These are phyloP conservation scores for Metaphire vulgaris DNA, from an alignment of 1,140 invertebrate species.

Conservation along the genomic window DNA sequence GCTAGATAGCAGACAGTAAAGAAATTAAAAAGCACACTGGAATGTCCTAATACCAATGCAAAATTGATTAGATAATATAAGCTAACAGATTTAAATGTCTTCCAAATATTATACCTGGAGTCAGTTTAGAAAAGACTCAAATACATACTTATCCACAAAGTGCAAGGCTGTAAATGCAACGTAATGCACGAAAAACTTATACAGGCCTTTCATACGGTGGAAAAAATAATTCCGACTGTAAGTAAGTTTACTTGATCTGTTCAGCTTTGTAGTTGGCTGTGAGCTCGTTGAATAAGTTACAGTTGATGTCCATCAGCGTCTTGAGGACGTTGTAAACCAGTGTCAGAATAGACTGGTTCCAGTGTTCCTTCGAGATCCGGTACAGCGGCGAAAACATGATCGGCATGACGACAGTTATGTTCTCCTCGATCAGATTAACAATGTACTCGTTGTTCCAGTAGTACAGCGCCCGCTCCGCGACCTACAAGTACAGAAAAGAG, in stretches of 20 bases:
- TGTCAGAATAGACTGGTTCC: conserved; percentile 99
- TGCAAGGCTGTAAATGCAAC: no score
- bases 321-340: conserved; percentile 98
- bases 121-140: no score
- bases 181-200: no score
- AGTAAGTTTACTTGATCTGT: neutral
- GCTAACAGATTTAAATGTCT: no score
- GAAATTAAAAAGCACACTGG: no score
- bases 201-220: no score
- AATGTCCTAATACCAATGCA: no score
- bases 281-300: conserved; percentile 91
- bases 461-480: conserved; percentile 55
- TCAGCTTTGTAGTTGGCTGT: conserved; percentile 42
- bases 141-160: no score
- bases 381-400: conserved; percentile 94
- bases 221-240: no score
- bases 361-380: conserved; percentile 86
- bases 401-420: conserved; percentile 48
- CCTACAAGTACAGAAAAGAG: neutral
- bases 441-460: conserved; percentile 60
- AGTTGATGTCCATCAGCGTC: conserved; percentile 99
- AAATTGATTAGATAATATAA: no score
- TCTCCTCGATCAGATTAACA: conserved; percentile 56
- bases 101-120: no score
- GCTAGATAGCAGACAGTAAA: no score